Evolutionary conservation across 2,888 invertebrate genomes (phyloP).

Genomic region (Aquatica leii): DNA sequence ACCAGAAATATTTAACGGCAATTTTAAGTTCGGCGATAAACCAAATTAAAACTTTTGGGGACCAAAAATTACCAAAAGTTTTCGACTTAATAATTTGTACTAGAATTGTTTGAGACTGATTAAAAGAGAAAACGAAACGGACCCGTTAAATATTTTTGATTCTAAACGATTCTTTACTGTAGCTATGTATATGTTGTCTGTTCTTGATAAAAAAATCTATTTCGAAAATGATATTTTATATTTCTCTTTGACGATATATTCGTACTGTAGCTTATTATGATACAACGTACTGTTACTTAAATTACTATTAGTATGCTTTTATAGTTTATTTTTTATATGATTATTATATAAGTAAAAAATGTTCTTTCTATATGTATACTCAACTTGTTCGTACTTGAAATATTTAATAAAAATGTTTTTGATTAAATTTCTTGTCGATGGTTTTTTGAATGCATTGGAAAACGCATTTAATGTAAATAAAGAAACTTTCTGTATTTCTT

Average conservation of each 20-base stretch:
- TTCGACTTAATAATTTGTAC: too few relatives aligned
- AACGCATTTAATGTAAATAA: too few relatives aligned
- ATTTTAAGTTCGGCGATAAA: neutral
- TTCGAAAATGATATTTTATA: conserved; percentile 22
- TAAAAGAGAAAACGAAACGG: neutral
- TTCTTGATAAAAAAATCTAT: conserved; percentile 8
- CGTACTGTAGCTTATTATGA: conserved; percentile 18
- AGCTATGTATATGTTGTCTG: conserved; percentile 12
- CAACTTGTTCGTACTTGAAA: conserved; percentile 35
- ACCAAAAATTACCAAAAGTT: conserved; percentile 13
- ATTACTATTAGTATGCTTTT: conserved; percentile 23
- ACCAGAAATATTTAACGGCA: conserved; percentile 13
- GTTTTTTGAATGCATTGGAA: too few relatives aligned
- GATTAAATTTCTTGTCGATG: too few relatives aligned
- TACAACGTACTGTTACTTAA: conserved; percentile 20
- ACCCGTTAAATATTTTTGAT: conserved; percentile 18
- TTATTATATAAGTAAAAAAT: conserved; percentile 22
- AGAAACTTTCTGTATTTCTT: too few relatives aligned
- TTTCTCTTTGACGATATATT: conserved; percentile 19
- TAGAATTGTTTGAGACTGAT: conserved; percentile 15
- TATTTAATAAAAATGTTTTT: conserved; percentile 37
- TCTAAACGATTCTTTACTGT: conserved; percentile 3
- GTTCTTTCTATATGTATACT: conserved; percentile 37
- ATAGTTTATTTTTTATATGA: conserved; percentile 33
- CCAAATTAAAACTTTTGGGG: conserved; percentile 3